Percentiles rank a stretch among this genome's conserved stretches.
Conservation (phyloP, 2,888 invertebrate genomes). For the Eristalinus sepulchralis region DNA sequence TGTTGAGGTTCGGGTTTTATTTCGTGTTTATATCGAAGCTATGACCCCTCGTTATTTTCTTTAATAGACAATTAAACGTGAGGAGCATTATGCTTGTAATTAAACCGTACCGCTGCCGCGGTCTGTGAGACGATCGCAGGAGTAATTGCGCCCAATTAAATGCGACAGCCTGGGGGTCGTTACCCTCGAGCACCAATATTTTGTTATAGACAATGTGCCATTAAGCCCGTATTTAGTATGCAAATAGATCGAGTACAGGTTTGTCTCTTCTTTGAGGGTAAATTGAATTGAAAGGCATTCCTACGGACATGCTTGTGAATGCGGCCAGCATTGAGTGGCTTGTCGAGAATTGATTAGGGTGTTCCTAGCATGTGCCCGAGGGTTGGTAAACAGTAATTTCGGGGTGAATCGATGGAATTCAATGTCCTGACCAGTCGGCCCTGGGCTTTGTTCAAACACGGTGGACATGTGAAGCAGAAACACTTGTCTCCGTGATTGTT, state of each 20-base stretch:
- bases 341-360: not conserved
- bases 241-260: not conserved
- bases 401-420: not conserved
- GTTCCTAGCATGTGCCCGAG: not conserved
- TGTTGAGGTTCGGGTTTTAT: constrained; percentile 22
- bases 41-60: constrained; percentile 35
- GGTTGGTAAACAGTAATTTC: not conserved
- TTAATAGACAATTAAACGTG: constrained; percentile 19
- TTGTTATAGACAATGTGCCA: not conserved
- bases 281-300: not conserved
- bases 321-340: not conserved
- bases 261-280: not conserved
- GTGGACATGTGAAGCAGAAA: not conserved
- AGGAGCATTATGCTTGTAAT: not conserved
- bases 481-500: not conserved
- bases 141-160: not conserved
- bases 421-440: not conserved
- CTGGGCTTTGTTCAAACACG: not conserved
- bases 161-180: not conserved
- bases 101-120: not conserved
- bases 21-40: constrained; percentile 28
- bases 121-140: not conserved
- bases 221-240: not conserved
- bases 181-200: not conserved
- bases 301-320: not conserved